Evolutionary conservation across 2,797 vertebrate genomes (phyloP).

Genomic region (Zalophus californianus): DNA sequence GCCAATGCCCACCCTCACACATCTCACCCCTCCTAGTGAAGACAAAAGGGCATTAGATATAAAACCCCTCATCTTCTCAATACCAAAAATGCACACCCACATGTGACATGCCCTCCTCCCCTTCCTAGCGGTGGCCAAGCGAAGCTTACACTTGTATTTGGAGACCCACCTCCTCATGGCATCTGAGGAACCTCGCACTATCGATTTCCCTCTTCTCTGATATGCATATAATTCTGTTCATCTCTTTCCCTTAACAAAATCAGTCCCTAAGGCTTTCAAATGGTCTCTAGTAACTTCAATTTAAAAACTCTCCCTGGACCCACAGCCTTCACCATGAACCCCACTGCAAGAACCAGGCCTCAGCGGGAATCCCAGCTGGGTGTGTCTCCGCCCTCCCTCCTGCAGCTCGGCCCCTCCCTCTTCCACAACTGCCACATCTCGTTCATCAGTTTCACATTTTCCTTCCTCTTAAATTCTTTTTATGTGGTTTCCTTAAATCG

Average conservation of each 20-base stretch:
- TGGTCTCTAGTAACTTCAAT: not conserved
- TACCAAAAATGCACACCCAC: not conserved
- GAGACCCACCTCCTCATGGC: not conserved
- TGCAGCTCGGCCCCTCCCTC: not conserved
- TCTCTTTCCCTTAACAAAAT: not conserved
- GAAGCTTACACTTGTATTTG: accelerated
- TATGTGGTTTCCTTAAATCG: not conserved
- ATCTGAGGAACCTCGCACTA: not conserved
- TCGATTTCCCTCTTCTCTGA: not conserved
- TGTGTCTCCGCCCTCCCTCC: accelerated
- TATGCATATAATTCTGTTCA: no score
- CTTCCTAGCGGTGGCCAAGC: accelerated
- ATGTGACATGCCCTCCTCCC: not conserved
- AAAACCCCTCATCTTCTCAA: not conserved
- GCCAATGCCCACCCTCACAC: not conserved
- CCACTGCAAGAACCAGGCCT: accelerated
- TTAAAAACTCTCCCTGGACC: not conserved
- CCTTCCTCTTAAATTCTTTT: not conserved
- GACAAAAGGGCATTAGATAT: not conserved
- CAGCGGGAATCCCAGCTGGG: not conserved
- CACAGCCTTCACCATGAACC: not conserved
- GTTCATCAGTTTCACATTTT: not conserved
- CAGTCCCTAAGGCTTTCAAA: not conserved
- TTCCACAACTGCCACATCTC: not conserved
- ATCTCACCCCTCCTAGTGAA: not conserved